These are phyloP conservation scores for Aphodius granarius DNA, from an alignment of 2,888 invertebrate genomes.

Conservation along the genomic window DNA sequence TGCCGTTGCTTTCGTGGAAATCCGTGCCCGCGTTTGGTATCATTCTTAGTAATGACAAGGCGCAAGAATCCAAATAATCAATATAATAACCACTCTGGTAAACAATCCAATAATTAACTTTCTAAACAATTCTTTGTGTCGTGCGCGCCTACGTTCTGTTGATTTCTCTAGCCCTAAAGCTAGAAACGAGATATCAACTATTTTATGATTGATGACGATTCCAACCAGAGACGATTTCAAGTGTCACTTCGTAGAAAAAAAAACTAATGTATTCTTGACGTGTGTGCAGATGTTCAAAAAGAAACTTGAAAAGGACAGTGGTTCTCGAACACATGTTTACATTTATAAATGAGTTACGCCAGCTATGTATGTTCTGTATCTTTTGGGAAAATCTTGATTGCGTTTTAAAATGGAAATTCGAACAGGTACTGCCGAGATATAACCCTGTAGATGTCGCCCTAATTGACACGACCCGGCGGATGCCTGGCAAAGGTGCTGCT, in stretches of 20 bases:
- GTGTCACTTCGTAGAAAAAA: not conserved
- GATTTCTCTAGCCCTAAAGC: not conserved
- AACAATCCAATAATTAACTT: not conserved
- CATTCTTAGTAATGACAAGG: not conserved
- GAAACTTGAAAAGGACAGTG: not conserved
- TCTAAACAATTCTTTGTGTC: not conserved
- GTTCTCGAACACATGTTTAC: not conserved
- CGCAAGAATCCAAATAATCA: not conserved
- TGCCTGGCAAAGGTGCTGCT: not conserved
- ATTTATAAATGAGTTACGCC: not conserved
- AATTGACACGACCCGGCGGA: not conserved
- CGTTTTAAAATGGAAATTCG: not conserved
- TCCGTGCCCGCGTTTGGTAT: not conserved
- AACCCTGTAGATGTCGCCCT: not conserved
- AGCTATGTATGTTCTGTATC: not conserved
- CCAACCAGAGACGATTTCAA: not conserved
- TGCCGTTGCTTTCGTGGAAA: not conserved
- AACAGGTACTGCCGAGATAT: not conserved
- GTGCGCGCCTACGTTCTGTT: not conserved
- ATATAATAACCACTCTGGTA: not conserved
- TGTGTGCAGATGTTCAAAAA: not conserved
- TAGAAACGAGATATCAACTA: not conserved
- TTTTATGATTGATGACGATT: not conserved
- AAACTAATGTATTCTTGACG: not conserved
- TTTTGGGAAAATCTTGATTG: not conserved